Percentiles rank a stretch among this genome's conserved stretches.
Conservation (phyloP, 2,113 vertebrate genomes). For the Cyanoliseus patagonus region DNA sequence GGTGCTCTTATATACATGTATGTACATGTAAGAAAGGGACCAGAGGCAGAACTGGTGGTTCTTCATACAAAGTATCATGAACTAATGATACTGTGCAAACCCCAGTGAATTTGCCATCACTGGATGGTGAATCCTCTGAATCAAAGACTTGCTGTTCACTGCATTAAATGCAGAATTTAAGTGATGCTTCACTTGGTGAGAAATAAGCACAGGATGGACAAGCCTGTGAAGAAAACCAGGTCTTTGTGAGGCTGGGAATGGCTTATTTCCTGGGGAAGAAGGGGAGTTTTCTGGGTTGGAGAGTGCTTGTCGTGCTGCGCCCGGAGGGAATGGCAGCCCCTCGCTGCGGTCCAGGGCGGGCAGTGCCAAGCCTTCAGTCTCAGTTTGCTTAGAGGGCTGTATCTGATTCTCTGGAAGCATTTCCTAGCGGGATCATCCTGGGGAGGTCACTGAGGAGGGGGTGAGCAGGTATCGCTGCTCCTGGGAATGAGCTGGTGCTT, state of each 20-base stretch:
- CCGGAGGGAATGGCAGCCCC: neutral
- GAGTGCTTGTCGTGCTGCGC: accelerated
- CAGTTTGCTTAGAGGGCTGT: neutral
- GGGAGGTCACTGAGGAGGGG: neutral
- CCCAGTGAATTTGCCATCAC: accelerated
- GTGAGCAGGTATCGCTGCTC: accelerated
- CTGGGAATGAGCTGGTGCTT: neutral
- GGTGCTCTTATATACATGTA: accelerated
- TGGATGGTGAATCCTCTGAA: neutral
- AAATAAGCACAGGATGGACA: neutral
- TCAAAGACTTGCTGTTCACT: neutral
- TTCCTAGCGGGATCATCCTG: neutral
- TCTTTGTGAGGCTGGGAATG: neutral
- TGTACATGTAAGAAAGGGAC: no score
- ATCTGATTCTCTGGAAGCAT: neutral
- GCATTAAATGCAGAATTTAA: no score
- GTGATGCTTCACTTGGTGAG: neutral
- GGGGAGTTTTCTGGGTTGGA: neutral
- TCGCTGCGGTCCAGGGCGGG: neutral
- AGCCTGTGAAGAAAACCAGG: neutral
- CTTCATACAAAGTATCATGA: neutral
- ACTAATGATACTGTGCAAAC: neutral
- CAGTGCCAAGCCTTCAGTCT: neutral
- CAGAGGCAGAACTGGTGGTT: neutral
- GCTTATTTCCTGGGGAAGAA: neutral